Evolutionary conservation across 2,888 invertebrate genomes (phyloP).

Genomic region (Tenthredo livida): DNA sequence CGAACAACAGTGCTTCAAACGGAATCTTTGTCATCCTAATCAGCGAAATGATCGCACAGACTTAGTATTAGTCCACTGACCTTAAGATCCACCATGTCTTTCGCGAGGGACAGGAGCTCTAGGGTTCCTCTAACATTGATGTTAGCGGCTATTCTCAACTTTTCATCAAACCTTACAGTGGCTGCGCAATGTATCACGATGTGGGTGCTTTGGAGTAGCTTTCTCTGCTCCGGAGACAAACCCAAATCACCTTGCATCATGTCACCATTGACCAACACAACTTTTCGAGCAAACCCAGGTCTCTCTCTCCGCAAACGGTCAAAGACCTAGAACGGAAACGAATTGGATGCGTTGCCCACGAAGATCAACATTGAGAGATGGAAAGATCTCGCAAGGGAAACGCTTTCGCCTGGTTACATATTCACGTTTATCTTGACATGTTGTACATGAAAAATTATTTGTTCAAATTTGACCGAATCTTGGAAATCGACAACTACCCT

Average conservation of each 20-base stretch:
- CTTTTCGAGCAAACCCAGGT: slow-evolving; percentile 79
- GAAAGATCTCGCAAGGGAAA: not conserved
- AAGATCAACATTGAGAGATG: not conserved
- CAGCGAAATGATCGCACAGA: not conserved
- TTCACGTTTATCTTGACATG: not conserved
- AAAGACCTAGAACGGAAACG: slow-evolving; percentile 78
- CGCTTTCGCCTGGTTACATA: not conserved
- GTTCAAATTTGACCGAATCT: not conserved
- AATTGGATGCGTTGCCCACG: not conserved
- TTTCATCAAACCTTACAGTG: slow-evolving; percentile 88
- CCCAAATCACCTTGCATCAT: slow-evolving; percentile 79
- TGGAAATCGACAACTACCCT: not conserved
- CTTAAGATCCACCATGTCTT: slow-evolving; percentile 83
- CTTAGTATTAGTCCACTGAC: slow-evolving; percentile 74
- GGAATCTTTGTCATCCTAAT: no score
- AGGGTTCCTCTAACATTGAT: slow-evolving; percentile 86
- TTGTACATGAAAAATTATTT: not conserved
- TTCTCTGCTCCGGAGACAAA: slow-evolving; percentile 78
- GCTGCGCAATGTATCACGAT: slow-evolving; percentile 90
- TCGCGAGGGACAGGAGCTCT: slow-evolving; percentile 83
- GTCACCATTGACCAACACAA: slow-evolving; percentile 82
- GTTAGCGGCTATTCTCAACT: slow-evolving; percentile 82
- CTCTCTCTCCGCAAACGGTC: slow-evolving; percentile 78
- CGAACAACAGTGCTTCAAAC: no score
- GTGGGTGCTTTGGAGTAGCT: slow-evolving; percentile 79